Base-by-base conservation (phyloP, 2,888 invertebrate genomes). In the Chirona hameri region DNA sequence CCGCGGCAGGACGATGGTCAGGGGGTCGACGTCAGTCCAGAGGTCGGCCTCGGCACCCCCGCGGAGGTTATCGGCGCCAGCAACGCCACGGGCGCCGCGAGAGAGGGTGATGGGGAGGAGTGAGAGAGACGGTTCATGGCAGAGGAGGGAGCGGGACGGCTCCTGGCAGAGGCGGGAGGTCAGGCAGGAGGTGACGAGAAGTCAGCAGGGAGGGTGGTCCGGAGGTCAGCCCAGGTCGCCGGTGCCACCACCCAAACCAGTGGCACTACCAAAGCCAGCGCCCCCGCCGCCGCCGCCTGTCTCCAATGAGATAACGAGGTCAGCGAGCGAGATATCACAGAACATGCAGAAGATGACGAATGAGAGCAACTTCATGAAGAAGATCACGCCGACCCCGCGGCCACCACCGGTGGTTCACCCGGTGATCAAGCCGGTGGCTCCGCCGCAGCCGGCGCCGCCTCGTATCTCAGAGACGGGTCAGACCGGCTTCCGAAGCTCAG, bases 221-320 rank as follows among this genome's bases (percentile, higher is more conserved):
- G 10, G 52, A 29, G 29, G 76, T 5, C 76, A 76, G 24, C 5
- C 9, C 14, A 24, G 39, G 76, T 10, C 76, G 46, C 39, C 76
- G 7, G 31, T 65, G 31, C 55, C 55, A 21, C 69, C 21, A 52
- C 27, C 55, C 21, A 55, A 46, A 21, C 18, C 29, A 52, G 14
- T 31, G 69, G n/a, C 24, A 46, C 15, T 46, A 24, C 52, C 52
- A 27, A 0, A 88, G 24, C 88, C 88, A 86, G 89, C 89, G 86
- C 88, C 85, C 85, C 89, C 88, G 86, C 90, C 88, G 85, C 89
- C 90, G 85, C 90, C 90, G 14, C 90, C 88, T 84, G 88, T 87
- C 86, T 87, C 90, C 2, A 89, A 88, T 39, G 88, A 88, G 55
- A 88, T 88, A 52, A 90, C 89, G 31, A 81, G 79, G 7, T 24